Evolutionary conservation across 2,113 vertebrate genomes (phyloP), one percentile per base, ranked within the genome.

Genomic region (Gnathonemus longibarbis): DNA sequence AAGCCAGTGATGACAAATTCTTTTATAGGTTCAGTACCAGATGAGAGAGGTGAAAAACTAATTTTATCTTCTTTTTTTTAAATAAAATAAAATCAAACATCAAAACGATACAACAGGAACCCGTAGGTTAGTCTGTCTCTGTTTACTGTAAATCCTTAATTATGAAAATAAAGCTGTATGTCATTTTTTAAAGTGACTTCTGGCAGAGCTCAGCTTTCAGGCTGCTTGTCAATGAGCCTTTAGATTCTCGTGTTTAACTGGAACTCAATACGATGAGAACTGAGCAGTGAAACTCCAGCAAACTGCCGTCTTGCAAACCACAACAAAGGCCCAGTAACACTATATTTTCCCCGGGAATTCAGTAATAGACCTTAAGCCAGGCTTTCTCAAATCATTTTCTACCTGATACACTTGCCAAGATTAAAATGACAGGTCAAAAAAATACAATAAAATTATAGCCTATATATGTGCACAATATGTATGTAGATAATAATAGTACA

Each of bases 61-160:
- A 45, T 46, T 46, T 45, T 45, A 83, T 42, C 77, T 21, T 83
- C 39, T 84, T n/a, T 84, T 84, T 24, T 48, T 84, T n/a, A 24
- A 21, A 84, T 46, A n/a, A 48, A 46, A 46, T 45, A 84, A 84
- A 48, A 48, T 11, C 83, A 45, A 84, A 48, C 83, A 39, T 45
- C 42, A 24, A 45, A 83, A 83, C 39, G 42, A 24, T 45, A 83
- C 42, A 83, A 83, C 9, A 83, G 77, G n/a, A 70, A 70, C n/a
- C 62, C 77, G 19, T 83, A 45, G 42, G 42, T 45, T 83, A 45
- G 77, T 45, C 62, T 31, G 62, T 83, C 77, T 42, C 83, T 46
- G 83, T 84, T 84, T 84, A 87, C 85, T 53, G 85, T 87, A 87
- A 56, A 87, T 3, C 49, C 49, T 35, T 87, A 87, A 87, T 87